These are phyloP conservation scores for Danio kyathit DNA, from an alignment of 2,797 vertebrate genomes.

Conservation along the genomic window DNA sequence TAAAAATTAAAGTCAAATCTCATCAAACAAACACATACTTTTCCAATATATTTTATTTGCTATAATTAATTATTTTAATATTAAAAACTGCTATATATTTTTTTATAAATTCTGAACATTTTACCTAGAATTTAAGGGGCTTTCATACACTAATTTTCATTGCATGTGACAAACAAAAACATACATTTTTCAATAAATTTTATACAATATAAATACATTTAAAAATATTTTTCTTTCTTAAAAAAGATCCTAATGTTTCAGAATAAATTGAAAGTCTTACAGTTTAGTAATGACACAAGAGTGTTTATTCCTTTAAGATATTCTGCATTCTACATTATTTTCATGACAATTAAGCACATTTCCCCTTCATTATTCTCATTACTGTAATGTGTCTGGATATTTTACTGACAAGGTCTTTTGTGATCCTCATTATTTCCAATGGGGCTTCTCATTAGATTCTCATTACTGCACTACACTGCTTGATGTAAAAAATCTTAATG, in stretches of 20 bases:
- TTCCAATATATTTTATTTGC: too few relatives aligned
- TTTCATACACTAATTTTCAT: too few relatives aligned
- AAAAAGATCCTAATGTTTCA: too few relatives aligned
- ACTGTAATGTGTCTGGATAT: not conserved
- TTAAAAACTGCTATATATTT: too few relatives aligned
- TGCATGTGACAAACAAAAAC: not conserved
- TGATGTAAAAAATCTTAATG: not conserved
- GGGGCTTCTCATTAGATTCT: conserved; percentile 15
- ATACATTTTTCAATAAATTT: not conserved
- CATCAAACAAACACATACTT: too few relatives aligned
- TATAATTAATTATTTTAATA: too few relatives aligned
- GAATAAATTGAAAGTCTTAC: too few relatives aligned
- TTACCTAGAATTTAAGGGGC: too few relatives aligned
- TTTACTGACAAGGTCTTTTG: not conserved
- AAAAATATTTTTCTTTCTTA: too few relatives aligned
- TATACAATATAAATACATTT: too few relatives aligned
- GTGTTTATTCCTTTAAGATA: not conserved
- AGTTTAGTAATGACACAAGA: not conserved
- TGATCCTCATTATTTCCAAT: conserved; percentile 1
- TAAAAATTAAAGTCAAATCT: too few relatives aligned
- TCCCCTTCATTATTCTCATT: not conserved
- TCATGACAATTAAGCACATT: conserved; percentile 7
- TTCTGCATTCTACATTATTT: not conserved
- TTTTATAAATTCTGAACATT: too few relatives aligned
- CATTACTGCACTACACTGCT: not conserved